A percentile compares a stretch with the other conserved stretches of the same genome.
Conservation (phyloP, 2,797 vertebrate species). For the Hydrolagus colliei region DNA sequence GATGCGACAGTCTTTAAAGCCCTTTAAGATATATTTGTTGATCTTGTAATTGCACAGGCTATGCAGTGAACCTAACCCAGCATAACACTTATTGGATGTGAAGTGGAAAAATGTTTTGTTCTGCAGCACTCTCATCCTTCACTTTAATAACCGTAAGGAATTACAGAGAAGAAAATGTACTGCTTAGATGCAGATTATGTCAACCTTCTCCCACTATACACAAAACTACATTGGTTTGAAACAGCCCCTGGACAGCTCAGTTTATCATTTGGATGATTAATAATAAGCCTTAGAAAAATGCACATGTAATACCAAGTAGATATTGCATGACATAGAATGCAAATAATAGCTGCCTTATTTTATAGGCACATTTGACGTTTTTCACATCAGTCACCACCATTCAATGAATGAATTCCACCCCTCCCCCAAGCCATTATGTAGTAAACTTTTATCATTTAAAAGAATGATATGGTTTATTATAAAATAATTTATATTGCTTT, state of each 20-base stretch:
- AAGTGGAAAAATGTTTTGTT: not conserved
- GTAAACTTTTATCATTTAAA: not conserved
- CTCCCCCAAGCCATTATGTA: too few species aligned
- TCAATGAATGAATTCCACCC: not conserved
- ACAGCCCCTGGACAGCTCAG: not conserved
- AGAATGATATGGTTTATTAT: not conserved
- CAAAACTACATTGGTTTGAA: not conserved
- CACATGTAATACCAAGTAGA: not conserved
- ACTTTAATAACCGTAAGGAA: not conserved
- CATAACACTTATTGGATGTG: not conserved
- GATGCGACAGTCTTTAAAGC: not conserved
- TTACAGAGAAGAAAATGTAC: not conserved
- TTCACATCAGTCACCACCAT: not conserved
- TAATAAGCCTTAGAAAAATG: not conserved
- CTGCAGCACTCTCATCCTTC: not conserved
- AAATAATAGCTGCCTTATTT: not conserved
- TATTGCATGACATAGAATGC: not conserved
- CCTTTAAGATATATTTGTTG: not conserved
- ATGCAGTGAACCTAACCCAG: not conserved
- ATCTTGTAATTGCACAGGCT: too few species aligned
- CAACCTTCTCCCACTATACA: not conserved
- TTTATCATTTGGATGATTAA: conserved; percentile 8
- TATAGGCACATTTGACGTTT: not conserved
- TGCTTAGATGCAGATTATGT: not conserved
- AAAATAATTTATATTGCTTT: not conserved